Conservation (phyloP, 2,113 vertebrate genomes). For the Etheostoma spectabile region DNA sequence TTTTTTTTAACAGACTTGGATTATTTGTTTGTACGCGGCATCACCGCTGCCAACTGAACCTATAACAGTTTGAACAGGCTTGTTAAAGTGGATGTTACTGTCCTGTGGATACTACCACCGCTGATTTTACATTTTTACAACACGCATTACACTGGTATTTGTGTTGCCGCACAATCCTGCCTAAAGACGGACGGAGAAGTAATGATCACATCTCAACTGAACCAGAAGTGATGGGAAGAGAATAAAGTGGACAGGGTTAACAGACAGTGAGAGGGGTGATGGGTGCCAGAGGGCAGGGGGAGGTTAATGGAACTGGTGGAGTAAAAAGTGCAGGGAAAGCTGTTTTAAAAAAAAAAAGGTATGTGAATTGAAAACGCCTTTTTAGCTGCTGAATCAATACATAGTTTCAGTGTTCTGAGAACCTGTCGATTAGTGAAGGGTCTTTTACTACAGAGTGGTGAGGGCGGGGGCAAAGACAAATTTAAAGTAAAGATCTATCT, state of each 20-base stretch:
- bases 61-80: slow-evolving; percentile 40
- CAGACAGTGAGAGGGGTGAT: slow-evolving; percentile 58
- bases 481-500: slow-evolving; percentile 20
- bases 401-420: slow-evolving; percentile 55
- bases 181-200: slow-evolving; percentile 40
- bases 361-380: slow-evolving; percentile 84
- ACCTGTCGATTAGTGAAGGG: slow-evolving; percentile 67
- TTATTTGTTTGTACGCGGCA: slow-evolving; percentile 60
- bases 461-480: slow-evolving; percentile 17
- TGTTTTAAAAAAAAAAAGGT: slow-evolving; percentile 79
- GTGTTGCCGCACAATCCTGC: slow-evolving; percentile 10
- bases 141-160: slow-evolving; percentile 15
- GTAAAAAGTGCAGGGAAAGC: slow-evolving; percentile 60
- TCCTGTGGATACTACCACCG: slow-evolving; percentile 17
- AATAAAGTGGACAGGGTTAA: slow-evolving; percentile 62
- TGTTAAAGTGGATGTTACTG: slow-evolving; percentile 56
- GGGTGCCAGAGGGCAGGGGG: slow-evolving; percentile 60
- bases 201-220: slow-evolving; percentile 61
- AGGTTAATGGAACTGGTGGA: slow-evolving; percentile 83
- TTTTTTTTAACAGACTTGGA: slow-evolving; percentile 54
- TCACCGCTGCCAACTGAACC: slow-evolving; percentile 56
- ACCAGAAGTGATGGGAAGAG: slow-evolving; percentile 71
- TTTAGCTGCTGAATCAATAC: slow-evolving; percentile 74
- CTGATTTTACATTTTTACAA: slow-evolving; percentile 55
- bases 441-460: slow-evolving; percentile 59